Base-by-base conservation (phyloP, 2,888 invertebrate species). In the Tillus elongatus region DNA sequence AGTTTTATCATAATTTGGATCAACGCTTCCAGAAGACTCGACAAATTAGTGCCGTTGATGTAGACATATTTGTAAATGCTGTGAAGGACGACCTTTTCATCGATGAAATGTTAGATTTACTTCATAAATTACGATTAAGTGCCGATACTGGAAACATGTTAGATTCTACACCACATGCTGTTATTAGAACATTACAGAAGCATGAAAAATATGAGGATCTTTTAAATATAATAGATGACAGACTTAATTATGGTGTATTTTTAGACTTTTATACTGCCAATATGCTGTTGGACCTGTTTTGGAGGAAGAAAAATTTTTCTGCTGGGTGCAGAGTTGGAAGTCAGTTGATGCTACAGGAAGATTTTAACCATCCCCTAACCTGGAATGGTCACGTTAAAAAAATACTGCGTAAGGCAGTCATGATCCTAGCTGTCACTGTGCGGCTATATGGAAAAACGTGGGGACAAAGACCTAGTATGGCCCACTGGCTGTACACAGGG, bases 331-430 rank as follows among this genome's bases (percentile, higher is more conserved):
- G 78, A 60, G 69, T 90, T 10, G 87, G 88, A 0, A 73, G 75
- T 37, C 69, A 87, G 39, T 64, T 88, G 40, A 90, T 93, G 87
- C 67, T 93, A 15, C 91, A 95, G 63, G 92, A 93, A 68, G 89
- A 93, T 52, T 77, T 77, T 50, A 71, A 71, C 8, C 77, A 88
- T 67, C 75, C 77, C 2, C 70, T 91, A 12, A 72, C 79, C 2
- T 74, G n/a, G n/a, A n/a, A n/a, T n/a, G n/a, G n/a, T n/a, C n/a
- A n/a, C n/a, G n/a, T n/a, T n/a, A n/a, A n/a, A n/a, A n/a, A n/a
- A n/a, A n/a, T n/a, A n/a, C n/a, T n/a, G n/a, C n/a, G n/a, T n/a
- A n/a, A n/a, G n/a, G n/a, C n/a, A n/a, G n/a, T n/a, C n/a, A n/a
- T n/a, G n/a, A n/a, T n/a, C n/a, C n/a, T n/a, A n/a, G n/a, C n/a